Percentiles rank a stretch among this genome's conserved stretches.
phyloP scores from a whole-genome alignment of 2,113 vertebrate species.

The Pseudopodoces humilis region DNA sequence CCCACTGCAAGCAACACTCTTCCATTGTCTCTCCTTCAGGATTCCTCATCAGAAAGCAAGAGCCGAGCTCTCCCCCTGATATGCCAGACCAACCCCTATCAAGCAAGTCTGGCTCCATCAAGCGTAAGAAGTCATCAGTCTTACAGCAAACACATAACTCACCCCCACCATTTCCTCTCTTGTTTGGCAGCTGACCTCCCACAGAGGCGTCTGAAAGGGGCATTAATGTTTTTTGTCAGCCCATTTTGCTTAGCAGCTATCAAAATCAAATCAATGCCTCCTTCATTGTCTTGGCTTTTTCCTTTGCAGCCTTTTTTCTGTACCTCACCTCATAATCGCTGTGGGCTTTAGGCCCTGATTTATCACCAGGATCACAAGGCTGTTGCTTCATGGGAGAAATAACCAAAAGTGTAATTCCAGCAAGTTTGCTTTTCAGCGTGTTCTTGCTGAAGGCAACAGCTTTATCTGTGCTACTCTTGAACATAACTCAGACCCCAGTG shows the following conservation, averaged over 20 bases:
- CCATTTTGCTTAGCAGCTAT: conserved; percentile 65
- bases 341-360: conserved; percentile 34
- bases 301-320: not conserved
- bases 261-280: conserved; percentile 69
- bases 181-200: conserved; percentile 65
- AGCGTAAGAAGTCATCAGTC: conserved; percentile 52
- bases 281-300: conserved; percentile 22
- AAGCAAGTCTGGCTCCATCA: conserved; percentile 33
- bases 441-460: conserved; percentile 21
- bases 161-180: not conserved
- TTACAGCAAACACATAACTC: conserved; percentile 40
- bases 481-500: not conserved
- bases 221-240: conserved; percentile 57
- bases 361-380: conserved; percentile 19
- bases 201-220: conserved; percentile 43
- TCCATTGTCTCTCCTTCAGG: not conserved
- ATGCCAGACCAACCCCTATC: not conserved
- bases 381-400: conserved; percentile 24
- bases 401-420: conserved; percentile 52
- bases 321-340: not conserved
- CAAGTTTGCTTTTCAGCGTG: not conserved
- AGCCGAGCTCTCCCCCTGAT: not conserved
- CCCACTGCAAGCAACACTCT: not conserved
- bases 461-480: not conserved
- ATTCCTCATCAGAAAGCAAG: conserved; percentile 6